phyloP scores from a whole-genome alignment of 2,113 vertebrate species.

The Amblyornis subalaris region DNA sequence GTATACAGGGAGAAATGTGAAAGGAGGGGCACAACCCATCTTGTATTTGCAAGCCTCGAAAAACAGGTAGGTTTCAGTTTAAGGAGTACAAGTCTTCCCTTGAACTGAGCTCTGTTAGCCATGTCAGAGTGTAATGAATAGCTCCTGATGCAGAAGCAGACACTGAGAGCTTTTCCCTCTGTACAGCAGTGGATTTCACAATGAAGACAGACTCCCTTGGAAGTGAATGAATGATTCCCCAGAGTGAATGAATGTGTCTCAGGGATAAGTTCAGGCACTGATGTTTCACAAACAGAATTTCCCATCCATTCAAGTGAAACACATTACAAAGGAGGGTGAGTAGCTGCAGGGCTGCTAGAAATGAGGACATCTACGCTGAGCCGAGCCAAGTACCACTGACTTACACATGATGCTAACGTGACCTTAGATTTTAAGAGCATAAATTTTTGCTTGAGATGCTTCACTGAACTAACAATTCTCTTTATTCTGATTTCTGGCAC shows the following conservation, averaged over 20 bases:
- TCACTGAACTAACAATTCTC: neutral
- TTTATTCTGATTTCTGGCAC: constrained; percentile 27
- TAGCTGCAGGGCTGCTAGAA: constrained; percentile 43
- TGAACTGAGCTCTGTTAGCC: neutral
- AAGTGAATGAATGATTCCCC: constrained; percentile 36
- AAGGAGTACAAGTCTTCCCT: neutral
- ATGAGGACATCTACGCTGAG: neutral
- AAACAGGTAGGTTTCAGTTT: neutral
- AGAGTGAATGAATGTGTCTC: neutral
- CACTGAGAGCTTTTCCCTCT: neutral
- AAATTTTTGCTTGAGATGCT: neutral
- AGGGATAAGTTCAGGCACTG: neutral
- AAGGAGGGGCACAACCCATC: neutral
- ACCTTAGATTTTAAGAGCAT: neutral
- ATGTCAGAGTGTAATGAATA: neutral
- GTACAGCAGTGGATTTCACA: neutral
- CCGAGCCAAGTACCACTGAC: neutral
- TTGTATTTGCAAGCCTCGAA: neutral
- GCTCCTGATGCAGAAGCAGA: neutral
- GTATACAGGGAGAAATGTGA: neutral
- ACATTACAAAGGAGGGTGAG: neutral
- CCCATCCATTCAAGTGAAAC: neutral
- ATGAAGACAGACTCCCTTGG: neutral
- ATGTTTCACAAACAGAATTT: neutral
- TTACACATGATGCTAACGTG: neutral